These are phyloP conservation scores for Spinus pinus DNA, from an alignment of 2,797 vertebrate species.

Conservation along the genomic window DNA sequence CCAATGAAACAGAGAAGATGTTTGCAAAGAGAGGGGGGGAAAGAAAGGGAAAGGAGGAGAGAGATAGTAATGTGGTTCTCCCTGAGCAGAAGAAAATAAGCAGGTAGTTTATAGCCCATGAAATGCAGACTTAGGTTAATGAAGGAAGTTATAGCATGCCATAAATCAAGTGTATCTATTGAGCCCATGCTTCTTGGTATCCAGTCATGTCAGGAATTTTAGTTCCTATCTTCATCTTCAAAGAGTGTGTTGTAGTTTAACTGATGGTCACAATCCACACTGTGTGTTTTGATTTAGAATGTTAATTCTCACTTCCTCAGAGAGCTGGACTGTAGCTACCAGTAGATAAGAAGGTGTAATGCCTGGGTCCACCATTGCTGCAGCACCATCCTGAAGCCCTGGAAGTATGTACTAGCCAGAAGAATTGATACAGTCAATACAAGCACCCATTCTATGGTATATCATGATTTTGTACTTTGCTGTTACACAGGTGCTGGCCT, in stretches of 20 bases:
- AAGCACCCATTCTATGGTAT: background rate
- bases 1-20: constrained; percentile 18
- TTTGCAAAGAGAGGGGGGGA: background rate
- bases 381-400: background rate
- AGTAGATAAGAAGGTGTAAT: background rate
- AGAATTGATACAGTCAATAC: background rate
- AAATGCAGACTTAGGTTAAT: background rate
- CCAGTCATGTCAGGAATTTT: background rate
- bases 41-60: background rate
- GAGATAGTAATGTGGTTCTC: background rate
- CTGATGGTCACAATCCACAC: background rate
- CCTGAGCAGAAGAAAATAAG: background rate
- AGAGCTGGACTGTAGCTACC: background rate
- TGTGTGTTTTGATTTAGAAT: background rate
- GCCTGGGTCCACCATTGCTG: background rate
- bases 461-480: background rate
- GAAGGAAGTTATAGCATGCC: background rate
- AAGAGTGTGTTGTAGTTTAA: background rate
- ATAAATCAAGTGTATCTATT: background rate
- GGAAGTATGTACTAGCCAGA: background rate
- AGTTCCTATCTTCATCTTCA: background rate
- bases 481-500: background rate
- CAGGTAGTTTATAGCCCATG: background rate
- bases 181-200: background rate
- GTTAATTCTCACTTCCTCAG: background rate